These are phyloP conservation scores for Netelia fuscicornis DNA, from an alignment of 2,888 invertebrate species.

Conservation along the genomic window DNA sequence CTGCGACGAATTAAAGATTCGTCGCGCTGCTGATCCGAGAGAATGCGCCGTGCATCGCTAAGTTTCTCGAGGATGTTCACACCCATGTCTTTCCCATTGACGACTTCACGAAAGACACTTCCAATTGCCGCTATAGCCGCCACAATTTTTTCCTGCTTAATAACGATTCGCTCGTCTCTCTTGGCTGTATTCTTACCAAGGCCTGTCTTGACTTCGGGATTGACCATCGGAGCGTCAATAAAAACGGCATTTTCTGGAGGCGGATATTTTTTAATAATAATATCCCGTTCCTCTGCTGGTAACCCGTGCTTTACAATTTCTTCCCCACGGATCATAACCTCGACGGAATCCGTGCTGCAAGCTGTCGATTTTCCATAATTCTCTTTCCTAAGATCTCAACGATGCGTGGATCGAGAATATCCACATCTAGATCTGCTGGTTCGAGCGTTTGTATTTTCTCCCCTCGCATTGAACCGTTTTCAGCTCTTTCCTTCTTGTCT, in stretches of 20 bases:
- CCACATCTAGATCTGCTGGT: no score
- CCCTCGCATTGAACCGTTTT: background rate
- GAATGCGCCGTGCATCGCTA: slow-evolving; percentile 42
- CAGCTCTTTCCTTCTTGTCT: background rate
- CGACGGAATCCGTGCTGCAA: slow-evolving; percentile 18
- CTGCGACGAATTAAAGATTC: slow-evolving; percentile 53
- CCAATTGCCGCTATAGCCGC: slow-evolving; percentile 39
- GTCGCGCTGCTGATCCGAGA: slow-evolving; percentile 51
- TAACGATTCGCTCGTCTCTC: slow-evolving; percentile 39
- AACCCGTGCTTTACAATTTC: slow-evolving; percentile 61
- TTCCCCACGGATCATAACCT: slow-evolving; percentile 42
- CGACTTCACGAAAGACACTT: slow-evolving; percentile 2
- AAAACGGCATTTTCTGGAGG: slow-evolving; percentile 36
- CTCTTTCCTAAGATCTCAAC: slow-evolving; percentile 14
- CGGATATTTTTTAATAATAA: slow-evolving; percentile 25
- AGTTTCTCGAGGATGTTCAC: background rate
- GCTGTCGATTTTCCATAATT: background rate
- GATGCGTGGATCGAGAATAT: slow-evolving; percentile 20
- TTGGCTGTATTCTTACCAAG: slow-evolving; percentile 16
- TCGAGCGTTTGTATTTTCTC: background rate
- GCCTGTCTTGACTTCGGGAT: slow-evolving; percentile 28
- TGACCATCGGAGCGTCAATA: slow-evolving; percentile 22
- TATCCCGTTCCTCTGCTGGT: slow-evolving; percentile 22
- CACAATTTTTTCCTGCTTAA: slow-evolving; percentile 22
- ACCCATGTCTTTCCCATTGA: slow-evolving; percentile 29